These are phyloP conservation scores for Anthrax anthrax DNA, from an alignment of 2,888 invertebrate species.

Conservation along the genomic window DNA sequence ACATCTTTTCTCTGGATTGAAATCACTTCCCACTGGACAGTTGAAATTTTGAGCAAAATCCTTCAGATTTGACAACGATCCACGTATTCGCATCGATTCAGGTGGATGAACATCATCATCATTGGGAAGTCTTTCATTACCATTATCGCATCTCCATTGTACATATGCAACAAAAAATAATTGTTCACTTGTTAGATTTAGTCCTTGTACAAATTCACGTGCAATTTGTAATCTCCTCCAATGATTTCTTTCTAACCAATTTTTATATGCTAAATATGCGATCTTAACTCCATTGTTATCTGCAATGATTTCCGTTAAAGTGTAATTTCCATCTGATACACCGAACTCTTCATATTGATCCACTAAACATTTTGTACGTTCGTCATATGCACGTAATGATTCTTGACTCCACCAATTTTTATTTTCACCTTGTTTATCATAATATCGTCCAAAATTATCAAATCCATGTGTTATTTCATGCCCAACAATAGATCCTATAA, in stretches of 20 bases:
- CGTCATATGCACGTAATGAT: not conserved
- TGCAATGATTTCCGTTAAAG: constrained; percentile 1
- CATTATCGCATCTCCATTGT: constrained; percentile 4
- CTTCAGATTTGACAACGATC: not conserved
- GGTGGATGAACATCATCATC: not conserved
- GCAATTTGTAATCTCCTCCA: not conserved
- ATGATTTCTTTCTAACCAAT: not conserved
- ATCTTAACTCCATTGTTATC: constrained; percentile 1
- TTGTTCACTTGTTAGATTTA: not conserved
- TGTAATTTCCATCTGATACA: not conserved
- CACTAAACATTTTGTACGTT: not conserved
- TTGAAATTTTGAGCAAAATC: not conserved
- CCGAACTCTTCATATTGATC: not conserved
- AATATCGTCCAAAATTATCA: not conserved
- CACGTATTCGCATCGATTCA: not conserved
- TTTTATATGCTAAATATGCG: not conserved
- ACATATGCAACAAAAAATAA: constrained; percentile 1
- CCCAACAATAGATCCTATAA: not conserved
- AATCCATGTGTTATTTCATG: constrained; percentile 3
- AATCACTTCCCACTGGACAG: not conserved
- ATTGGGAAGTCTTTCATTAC: not conserved
- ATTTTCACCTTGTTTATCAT: not conserved
- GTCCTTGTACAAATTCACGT: not conserved
- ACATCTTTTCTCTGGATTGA: constrained; percentile 2
- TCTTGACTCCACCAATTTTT: not conserved